Conservation (phyloP, 2,797 vertebrate species). For the Hippopotamyrus pictus region DNA sequence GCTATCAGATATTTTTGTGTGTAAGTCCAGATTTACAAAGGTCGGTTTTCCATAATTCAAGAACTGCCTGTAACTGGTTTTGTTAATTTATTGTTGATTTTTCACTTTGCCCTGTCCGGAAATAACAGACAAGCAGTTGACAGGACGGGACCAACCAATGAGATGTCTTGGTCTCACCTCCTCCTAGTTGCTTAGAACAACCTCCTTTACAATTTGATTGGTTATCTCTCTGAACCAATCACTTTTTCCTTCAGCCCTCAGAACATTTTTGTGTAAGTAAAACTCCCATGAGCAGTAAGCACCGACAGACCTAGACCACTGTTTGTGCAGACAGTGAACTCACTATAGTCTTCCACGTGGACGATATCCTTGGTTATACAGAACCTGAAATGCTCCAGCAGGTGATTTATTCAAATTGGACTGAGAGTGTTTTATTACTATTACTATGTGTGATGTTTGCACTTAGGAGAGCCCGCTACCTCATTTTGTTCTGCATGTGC, state of each 20-base stretch:
- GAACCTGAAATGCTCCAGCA: neutral
- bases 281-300: neutral
- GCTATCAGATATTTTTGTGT: neutral
- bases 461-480: neutral
- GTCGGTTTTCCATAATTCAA: neutral
- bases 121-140: neutral
- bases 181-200: neutral
- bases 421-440: neutral
- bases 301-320: neutral
- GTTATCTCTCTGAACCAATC: neutral
- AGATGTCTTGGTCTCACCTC: neutral
- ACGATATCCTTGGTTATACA: neutral
- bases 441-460: neutral
- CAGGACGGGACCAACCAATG: neutral
- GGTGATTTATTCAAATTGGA: neutral
- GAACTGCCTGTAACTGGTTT: neutral
- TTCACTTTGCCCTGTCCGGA: neutral
- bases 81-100: neutral
- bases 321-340: neutral
- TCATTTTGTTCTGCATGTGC: neutral
- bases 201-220: neutral
- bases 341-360: neutral
- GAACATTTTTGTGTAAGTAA: neutral
- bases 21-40: neutral
- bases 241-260: neutral